A percentile compares a stretch with the other conserved stretches of the same genome.
phyloP scores from a whole-genome alignment of 2,888 invertebrate species.

The Phortica okadai region DNA sequence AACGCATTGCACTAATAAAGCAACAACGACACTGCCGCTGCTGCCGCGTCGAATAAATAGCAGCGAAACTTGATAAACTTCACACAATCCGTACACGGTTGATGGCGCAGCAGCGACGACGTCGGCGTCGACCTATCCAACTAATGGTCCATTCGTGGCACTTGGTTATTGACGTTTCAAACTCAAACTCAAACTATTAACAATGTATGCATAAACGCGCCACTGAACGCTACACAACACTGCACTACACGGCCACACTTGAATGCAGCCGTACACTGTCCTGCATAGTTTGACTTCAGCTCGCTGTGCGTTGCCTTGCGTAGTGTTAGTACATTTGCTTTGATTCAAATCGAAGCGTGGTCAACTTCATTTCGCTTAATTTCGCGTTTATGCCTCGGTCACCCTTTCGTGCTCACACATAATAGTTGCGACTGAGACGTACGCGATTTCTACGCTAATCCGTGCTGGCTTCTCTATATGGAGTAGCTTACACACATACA shows the following conservation, averaged over 20 bases:
- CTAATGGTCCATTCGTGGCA: constrained; percentile 71
- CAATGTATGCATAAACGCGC: constrained; percentile 59
- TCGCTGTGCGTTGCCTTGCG: constrained; percentile 3
- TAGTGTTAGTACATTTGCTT: constrained; percentile 51
- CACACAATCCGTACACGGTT: constrained; percentile 49
- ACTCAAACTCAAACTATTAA: constrained; percentile 65
- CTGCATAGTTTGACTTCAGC: not conserved
- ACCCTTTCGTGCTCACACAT: not conserved
- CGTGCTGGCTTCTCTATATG: not conserved
- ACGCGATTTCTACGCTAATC: constrained; percentile 3
- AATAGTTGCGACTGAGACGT: not conserved
- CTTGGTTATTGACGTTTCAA: constrained; percentile 69
- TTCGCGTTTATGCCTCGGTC: constrained; percentile 56
- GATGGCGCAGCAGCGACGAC: not conserved
- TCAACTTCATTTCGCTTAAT: constrained; percentile 72
- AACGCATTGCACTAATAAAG: constrained; percentile 36
- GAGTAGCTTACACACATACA: not conserved
- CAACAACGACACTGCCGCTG: constrained; percentile 35
- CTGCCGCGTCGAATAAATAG: constrained; percentile 2
- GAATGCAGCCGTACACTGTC: not conserved
- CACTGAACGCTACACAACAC: not conserved
- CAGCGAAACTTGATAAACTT: constrained; percentile 53
- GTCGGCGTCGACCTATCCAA: constrained; percentile 42
- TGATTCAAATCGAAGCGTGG: constrained; percentile 72
- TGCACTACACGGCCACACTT: not conserved